Conservation (phyloP, 1,140 invertebrate species). For the Diprion similis region DNA sequence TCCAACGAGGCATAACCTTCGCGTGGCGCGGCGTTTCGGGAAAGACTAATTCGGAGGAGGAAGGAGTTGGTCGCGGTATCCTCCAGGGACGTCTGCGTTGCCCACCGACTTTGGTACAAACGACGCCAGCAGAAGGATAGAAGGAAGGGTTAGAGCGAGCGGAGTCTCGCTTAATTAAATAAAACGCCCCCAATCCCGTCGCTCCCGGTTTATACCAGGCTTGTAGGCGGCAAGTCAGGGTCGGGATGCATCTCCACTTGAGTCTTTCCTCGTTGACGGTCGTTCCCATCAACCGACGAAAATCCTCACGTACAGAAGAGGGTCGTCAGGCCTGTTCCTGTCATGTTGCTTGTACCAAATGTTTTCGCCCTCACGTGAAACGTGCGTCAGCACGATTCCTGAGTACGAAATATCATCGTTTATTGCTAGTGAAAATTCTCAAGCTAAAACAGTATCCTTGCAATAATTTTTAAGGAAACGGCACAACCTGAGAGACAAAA, state of each 20-base stretch:
- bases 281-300: conserved; percentile 1
- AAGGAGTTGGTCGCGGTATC: background rate
- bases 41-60: conserved; percentile 2
- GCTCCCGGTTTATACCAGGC: conserved; percentile 37
- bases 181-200: conserved; percentile 51
- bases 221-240: conserved; percentile 40
- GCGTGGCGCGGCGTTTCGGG: background rate
- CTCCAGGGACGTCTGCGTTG: background rate
- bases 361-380: background rate
- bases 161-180: conserved; percentile 54
- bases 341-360: background rate
- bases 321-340: background rate
- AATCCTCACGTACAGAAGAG: background rate
- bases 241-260: conserved; percentile 35
- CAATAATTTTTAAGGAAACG: no score
- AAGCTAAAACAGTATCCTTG: no score
- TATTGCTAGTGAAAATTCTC: no score
- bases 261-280: conserved; percentile 2
- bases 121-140: conserved; percentile 3
- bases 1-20: conserved; percentile 4
- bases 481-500: no score
- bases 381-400: no score
- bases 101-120: background rate
- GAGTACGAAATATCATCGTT: no score
- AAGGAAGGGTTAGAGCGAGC: conserved; percentile 39